These are phyloP conservation scores for Distichodus sexfasciatus DNA, from an alignment of 2,797 vertebrate genomes.

Conservation along the genomic window DNA sequence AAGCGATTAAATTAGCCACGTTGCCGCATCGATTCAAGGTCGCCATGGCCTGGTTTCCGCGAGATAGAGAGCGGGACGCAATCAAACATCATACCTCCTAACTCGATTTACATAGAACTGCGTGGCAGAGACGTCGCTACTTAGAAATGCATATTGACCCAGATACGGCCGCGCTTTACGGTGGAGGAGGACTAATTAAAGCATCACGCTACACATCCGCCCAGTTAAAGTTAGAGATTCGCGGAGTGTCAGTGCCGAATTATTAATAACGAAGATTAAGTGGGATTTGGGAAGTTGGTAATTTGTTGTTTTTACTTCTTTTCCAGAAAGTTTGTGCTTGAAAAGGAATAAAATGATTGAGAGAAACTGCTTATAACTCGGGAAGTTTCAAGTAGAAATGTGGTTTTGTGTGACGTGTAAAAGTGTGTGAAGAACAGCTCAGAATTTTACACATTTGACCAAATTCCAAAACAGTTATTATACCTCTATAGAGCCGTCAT, in stretches of 20 bases:
- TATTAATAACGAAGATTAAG: conserved; percentile 18
- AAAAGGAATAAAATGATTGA: neutral
- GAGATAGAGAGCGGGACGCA: conserved; percentile 59
- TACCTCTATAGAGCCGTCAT: too few relatives aligned
- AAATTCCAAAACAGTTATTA: too few relatives aligned
- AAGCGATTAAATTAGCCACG: conserved; percentile 71
- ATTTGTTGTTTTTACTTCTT: neutral
- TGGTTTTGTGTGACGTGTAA: neutral
- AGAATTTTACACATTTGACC: too few relatives aligned
- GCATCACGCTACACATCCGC: conserved; percentile 10
- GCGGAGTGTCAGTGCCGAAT: neutral
- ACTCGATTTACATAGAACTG: conserved; percentile 61
- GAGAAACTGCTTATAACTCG: neutral
- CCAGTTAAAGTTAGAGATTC: conserved; percentile 30
- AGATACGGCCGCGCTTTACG: conserved; percentile 27
- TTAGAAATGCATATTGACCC: conserved; percentile 61
- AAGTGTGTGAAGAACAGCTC: too few relatives aligned
- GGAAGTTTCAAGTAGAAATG: neutral
- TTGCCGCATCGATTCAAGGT: conserved; percentile 72
- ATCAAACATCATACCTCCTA: conserved; percentile 72
- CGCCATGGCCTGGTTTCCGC: conserved; percentile 64
- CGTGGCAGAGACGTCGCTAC: conserved; percentile 45
- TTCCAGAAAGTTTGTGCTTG: neutral
- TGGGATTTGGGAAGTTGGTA: too few relatives aligned
- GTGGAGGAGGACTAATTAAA: conserved; percentile 44